Evolutionary conservation across 2,797 vertebrate genomes (phyloP), one percentile per base, ranked within the genome.

Genomic region (Channa striata): DNA sequence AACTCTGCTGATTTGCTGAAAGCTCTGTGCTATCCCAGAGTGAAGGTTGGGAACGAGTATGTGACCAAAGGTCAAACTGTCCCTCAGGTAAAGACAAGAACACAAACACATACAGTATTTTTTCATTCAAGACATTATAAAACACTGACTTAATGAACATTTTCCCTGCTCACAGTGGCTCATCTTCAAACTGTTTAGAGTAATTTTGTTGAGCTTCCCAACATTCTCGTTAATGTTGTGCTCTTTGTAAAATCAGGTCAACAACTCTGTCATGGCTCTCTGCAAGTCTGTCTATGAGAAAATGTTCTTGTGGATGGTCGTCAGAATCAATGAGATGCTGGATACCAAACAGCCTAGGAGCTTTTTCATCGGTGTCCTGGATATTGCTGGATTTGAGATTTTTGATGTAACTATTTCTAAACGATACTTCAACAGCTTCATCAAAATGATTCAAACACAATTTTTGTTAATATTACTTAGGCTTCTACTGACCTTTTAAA

Each of bases 291-390:
- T 87, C 58, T 61, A 87, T 43, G 96, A 97, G 85, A 96, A 94
- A 72, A 96, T 97, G 94, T 97, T 97, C 92, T 68, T 97, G 78
- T 97, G 96, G 96, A 97, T 97, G 96, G 95, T 97, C 20, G 9
- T 96, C 57, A 95, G 96, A 3, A 96, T 97, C 86, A 96, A 96
- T 13, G 93, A 97, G 42, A 96, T 96, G 85, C 74, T 96, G 90
- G 96, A 96, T 36, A 96, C 96, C 0, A 97, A 92, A 72, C 95
- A 96, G 63, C 76, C 95, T 39, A 92, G 95, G 69, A 94, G 91
- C 68, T 95, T 88, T 72, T 96, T 95, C 78, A 97, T 96, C 14
- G 95, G 95, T 46, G 95, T 96, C 17, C 68, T 97, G 82, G 96
- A 97, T 67, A 97, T 97, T 0, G 95, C 96, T 70, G 96, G 95